phyloP scores from a whole-genome alignment of 2,888 invertebrate genomes.

The Graphium colonna region DNA sequence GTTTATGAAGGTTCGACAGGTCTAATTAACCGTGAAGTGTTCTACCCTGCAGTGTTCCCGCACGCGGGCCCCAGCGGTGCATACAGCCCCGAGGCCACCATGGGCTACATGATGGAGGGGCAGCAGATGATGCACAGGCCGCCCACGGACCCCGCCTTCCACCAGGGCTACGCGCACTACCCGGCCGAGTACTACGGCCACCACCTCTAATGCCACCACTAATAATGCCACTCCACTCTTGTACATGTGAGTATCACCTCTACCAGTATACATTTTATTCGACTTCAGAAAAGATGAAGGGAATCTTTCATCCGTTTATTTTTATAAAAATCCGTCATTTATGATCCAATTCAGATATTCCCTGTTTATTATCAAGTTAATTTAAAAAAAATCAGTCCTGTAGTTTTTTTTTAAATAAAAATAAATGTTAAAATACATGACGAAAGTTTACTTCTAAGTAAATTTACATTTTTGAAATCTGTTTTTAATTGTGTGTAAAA shows the following conservation, averaged over 20 bases:
- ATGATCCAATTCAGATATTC: too few relatives aligned
- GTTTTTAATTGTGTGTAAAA: too few relatives aligned
- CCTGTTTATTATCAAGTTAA: too few relatives aligned
- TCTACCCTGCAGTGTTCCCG: conserved; percentile 89
- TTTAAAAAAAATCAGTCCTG: too few relatives aligned
- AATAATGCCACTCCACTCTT: conserved; percentile 52
- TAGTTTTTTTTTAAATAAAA: too few relatives aligned
- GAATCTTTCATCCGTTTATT: too few relatives aligned
- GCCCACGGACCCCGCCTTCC: conserved; percentile 95
- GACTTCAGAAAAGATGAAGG: too few relatives aligned
- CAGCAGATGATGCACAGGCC: conserved; percentile 98
- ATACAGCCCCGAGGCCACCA: conserved; percentile 97
- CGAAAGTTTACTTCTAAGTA: too few relatives aligned
- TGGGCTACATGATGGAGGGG: conserved; percentile 99
- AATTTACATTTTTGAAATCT: too few relatives aligned
- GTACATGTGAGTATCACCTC: conserved; percentile 65
- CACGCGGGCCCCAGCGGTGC: conserved; percentile 97
- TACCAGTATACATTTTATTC: too few relatives aligned
- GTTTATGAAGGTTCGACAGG: conserved; percentile 47
- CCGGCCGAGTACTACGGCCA: conserved; percentile 96
- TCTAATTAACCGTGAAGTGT: conserved; percentile 73
- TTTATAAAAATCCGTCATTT: too few relatives aligned
- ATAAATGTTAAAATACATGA: too few relatives aligned
- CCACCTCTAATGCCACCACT: conserved; percentile 91
- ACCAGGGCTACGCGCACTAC: conserved; percentile 94